Base-by-base conservation (phyloP, 2,113 vertebrate species). In the Podilymbus podiceps region DNA sequence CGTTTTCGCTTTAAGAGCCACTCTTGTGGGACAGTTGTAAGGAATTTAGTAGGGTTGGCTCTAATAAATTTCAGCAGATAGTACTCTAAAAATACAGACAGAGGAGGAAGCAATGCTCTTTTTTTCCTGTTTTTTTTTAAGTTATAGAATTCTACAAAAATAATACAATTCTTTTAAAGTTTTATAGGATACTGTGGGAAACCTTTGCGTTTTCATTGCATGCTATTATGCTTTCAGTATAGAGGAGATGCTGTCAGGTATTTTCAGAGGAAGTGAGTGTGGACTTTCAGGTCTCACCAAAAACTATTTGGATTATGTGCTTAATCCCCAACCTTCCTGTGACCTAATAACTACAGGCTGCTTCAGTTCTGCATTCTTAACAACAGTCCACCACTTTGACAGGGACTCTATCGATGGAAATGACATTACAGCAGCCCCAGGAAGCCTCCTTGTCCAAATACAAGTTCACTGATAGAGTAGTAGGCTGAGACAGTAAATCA, bases 1-100 rank as follows among this genome's bases (percentile, higher is more conserved):
- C 68, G 63, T 87, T 91, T 89, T 91, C 40, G 33, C 68, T 89
- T 81, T 73, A 74, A 95, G 88, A 96, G 94, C 69, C 83, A 89
- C 86, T 24, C 88, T 90, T 94, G 49, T 79, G 94, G 80, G 88
- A 91, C 33, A 76, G 15, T 93, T 90, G 20, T 59, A 89, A 95
- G 74, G 77, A 92, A 96, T 95, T 94, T 85, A 85, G 63, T 90
- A 73, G 33, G 31, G 66, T 64, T 87, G 73, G 53, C 90, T 94
- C 73, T 89, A 84, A 14, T 5, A 87, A 16, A 6, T 95, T 95
- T 75, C 62, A 94, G 74, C 0, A 18, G 50, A 77, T 42, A 88
- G 40, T 66, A 76, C 59, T 95, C 69, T 93, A 73, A 93, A 96
- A 85, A 95, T 89, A 90, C 49, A 74, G 79, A 64, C n/a, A 69